Conservation (phyloP, 1,140 invertebrate genomes). For the Polypedilum vanderplanki region DNA sequence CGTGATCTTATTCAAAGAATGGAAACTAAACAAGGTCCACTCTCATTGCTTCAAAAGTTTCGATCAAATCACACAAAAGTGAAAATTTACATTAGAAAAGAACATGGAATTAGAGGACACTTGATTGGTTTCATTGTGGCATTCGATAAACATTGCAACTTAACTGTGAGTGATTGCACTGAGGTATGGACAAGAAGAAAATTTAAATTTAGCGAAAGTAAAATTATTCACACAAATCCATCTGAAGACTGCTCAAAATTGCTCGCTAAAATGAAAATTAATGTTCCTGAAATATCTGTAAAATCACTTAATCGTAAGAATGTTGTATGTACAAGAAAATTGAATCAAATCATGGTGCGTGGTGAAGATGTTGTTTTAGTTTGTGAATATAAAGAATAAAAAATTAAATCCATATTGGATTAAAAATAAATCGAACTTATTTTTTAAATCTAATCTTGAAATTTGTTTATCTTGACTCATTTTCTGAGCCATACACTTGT, state of each 20-base stretch:
- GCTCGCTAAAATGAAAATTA: constrained; percentile 36
- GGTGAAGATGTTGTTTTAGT: constrained; percentile 69
- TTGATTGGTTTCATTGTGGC: constrained; percentile 64
- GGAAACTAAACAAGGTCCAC: constrained; percentile 52
- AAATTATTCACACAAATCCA: constrained; percentile 30
- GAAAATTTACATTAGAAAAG: constrained; percentile 61
- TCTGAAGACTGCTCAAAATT: constrained; percentile 33
- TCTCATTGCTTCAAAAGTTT: constrained; percentile 54
- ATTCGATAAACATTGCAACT: constrained; percentile 94
- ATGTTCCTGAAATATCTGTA: constrained; percentile 47
- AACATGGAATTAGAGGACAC: constrained; percentile 58
- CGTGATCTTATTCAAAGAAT: constrained; percentile 59
- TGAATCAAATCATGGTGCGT: constrained; percentile 73
- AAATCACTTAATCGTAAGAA: constrained; percentile 52
- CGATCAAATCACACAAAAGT: constrained; percentile 53
- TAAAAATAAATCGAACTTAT: background rate
- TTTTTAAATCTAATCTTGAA: background rate
- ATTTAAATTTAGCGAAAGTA: constrained; percentile 38
- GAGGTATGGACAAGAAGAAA: constrained; percentile 71
- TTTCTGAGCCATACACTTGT: too few relatives aligned
- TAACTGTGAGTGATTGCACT: constrained; percentile 77
- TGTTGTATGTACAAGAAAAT: constrained; percentile 62
- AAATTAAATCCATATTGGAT: background rate
- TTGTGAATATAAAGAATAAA: background rate
- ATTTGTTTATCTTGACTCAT: too few relatives aligned